These are phyloP conservation scores for Solea senegalensis DNA, from an alignment of 2,113 vertebrate genomes.

Conservation along the genomic window DNA sequence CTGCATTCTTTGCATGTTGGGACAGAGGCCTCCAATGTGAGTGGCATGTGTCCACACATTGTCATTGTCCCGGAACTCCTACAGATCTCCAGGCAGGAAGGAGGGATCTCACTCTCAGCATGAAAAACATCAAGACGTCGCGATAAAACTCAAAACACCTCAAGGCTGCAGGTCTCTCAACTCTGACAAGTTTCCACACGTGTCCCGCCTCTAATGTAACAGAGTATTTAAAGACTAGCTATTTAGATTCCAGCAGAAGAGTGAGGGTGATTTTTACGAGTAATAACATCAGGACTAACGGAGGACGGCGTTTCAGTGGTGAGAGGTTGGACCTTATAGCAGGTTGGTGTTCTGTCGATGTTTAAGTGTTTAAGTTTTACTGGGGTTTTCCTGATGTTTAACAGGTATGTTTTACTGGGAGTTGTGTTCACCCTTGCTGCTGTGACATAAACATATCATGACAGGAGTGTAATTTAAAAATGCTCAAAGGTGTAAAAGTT, in stretches of 20 bases:
- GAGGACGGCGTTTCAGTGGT: not conserved
- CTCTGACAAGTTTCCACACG: conserved; percentile 49
- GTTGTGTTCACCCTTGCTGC: not conserved
- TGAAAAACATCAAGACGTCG: conserved; percentile 2
- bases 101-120: not conserved
- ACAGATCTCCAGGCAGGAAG: conserved; percentile 11
- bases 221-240: conserved; percentile 40
- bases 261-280: conserved; percentile 3
- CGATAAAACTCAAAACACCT: conserved; percentile 14
- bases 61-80: conserved; percentile 18
- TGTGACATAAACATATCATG: no score
- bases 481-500: no score
- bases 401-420: not conserved
- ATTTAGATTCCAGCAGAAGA: conserved; percentile 11
- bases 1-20: conserved; percentile 28
- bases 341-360: conserved; percentile 33
- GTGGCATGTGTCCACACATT: conserved; percentile 20
- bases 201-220: conserved; percentile 20
- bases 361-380: conserved; percentile 20
- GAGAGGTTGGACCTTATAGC: conserved; percentile 5
- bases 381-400: not conserved
- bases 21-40: conserved; percentile 9
- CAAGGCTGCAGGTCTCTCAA: conserved; percentile 17
- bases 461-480: no score
- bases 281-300: not conserved